phyloP scores from a whole-genome alignment of 2,113 vertebrate species.

The Prinia subflava region DNA sequence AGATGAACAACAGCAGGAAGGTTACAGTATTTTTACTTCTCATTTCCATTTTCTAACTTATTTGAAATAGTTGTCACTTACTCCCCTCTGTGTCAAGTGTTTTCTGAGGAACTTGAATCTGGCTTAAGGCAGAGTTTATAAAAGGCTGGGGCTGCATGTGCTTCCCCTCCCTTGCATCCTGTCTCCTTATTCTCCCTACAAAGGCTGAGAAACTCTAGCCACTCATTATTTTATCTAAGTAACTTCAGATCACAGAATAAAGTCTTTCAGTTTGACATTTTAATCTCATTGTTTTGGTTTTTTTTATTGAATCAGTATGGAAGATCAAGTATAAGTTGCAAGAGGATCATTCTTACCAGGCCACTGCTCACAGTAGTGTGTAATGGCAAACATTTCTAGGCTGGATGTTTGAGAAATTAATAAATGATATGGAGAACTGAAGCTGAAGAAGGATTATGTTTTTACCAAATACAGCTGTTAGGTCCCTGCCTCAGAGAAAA shows the following conservation, averaged over 20 bases:
- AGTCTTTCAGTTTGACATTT: not conserved
- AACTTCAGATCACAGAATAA: not conserved
- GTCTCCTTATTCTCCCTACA: not conserved
- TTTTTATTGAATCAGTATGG: not conserved
- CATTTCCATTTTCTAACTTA: not conserved
- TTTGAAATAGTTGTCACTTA: not conserved
- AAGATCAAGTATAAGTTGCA: not conserved
- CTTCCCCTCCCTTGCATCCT: not conserved
- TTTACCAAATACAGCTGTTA: not conserved
- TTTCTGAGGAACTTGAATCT: not conserved
- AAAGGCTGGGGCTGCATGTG: accelerated
- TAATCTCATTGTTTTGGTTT: not conserved
- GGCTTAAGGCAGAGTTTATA: not conserved
- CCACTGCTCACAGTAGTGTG: not conserved
- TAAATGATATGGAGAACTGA: not conserved
- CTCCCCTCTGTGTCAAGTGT: not conserved
- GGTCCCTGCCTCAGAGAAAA: not conserved
- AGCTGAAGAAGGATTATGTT: not conserved
- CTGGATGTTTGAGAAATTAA: not conserved
- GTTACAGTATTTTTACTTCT: not conserved
- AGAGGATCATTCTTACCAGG: not conserved
- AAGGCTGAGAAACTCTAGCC: not conserved
- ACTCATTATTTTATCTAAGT: not conserved
- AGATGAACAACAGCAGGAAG: not conserved
- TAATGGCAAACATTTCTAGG: not conserved